A percentile compares a stretch with the other conserved stretches of the same genome.
phyloP scores from a whole-genome alignment of 2,797 vertebrate species.

The Muscicapa comitata region DNA sequence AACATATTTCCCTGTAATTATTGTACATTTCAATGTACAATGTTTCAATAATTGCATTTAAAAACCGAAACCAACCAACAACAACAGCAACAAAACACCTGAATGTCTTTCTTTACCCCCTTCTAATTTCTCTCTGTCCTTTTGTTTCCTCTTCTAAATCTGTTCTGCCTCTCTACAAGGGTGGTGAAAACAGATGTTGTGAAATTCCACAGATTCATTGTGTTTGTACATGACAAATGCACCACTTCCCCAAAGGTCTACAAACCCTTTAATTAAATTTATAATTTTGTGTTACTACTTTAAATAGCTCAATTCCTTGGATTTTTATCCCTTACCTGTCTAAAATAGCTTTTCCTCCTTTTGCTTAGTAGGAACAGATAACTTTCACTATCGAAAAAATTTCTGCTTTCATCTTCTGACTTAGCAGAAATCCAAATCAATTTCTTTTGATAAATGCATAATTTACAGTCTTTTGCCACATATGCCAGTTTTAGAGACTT shows the following conservation, averaged over 20 bases:
- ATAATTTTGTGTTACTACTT: background rate
- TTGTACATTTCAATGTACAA: background rate
- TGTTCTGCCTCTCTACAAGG: background rate
- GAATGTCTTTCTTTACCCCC: accelerated
- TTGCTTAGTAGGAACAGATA: background rate
- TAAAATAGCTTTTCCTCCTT: background rate
- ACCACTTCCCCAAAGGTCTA: background rate
- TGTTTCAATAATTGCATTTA: background rate
- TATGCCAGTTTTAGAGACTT: background rate
- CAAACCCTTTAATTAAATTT: background rate
- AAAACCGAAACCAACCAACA: background rate
- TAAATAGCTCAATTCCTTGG: background rate
- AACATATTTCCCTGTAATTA: background rate
- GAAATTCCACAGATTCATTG: background rate
- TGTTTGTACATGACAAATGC: background rate
- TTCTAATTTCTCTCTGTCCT: background rate
- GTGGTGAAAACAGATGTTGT: background rate
- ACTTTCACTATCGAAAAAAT: background rate
- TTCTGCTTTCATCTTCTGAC: background rate
- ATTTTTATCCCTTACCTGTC: background rate
- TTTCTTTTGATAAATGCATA: background rate
- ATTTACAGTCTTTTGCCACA: background rate
- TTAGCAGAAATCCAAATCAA: background rate
- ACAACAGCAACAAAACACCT: background rate
- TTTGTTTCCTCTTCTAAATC: background rate